These are phyloP conservation scores for Ochropleura plecta DNA, from an alignment of 2,888 invertebrate genomes.

Conservation along the genomic window DNA sequence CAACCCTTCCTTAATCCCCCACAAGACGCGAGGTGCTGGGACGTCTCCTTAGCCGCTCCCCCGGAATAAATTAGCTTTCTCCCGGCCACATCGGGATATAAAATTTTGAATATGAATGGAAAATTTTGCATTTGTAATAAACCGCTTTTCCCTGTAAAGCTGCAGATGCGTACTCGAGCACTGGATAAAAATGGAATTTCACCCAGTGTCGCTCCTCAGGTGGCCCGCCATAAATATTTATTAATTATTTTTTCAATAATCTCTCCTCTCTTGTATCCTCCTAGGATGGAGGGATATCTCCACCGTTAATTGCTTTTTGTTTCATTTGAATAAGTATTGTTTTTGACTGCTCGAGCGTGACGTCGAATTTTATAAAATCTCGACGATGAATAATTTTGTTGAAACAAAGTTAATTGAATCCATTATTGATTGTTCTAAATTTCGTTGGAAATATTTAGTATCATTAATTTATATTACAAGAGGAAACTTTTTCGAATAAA, in stretches of 20 bases:
- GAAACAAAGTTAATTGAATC: conserved; percentile 81
- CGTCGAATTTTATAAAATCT: conserved; percentile 85
- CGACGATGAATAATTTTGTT: conserved; percentile 86
- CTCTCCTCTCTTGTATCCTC: conserved; percentile 87
- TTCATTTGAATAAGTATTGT: conserved; percentile 91
- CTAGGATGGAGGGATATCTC: conserved; percentile 88
- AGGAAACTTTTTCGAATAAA: conserved; percentile 42
- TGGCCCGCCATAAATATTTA: conserved; percentile 90
- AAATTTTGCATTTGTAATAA: conserved; percentile 96
- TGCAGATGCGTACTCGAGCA: conserved; percentile 87
- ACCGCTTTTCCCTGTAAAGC: conserved; percentile 91
- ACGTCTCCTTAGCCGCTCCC: conserved; percentile 88
- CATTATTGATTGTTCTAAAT: conserved; percentile 77
- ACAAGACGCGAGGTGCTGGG: conserved; percentile 87
- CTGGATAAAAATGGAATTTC: conserved; percentile 87
- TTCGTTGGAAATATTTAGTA: conserved; percentile 60
- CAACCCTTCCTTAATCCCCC: conserved; percentile 90
- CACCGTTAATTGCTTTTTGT: conserved; percentile 90
- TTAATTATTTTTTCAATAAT: conserved; percentile 91
- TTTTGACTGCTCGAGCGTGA: conserved; percentile 89
- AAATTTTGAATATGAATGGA: conserved; percentile 97
- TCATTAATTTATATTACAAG: conserved; percentile 53
- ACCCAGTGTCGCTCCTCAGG: conserved; percentile 87
- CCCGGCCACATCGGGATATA: conserved; percentile 93
- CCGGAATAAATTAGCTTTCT: conserved; percentile 94